These are phyloP conservation scores for Pterobdella sp. DNA, from an alignment of 2,888 invertebrate genomes.

Conservation along the genomic window DNA sequence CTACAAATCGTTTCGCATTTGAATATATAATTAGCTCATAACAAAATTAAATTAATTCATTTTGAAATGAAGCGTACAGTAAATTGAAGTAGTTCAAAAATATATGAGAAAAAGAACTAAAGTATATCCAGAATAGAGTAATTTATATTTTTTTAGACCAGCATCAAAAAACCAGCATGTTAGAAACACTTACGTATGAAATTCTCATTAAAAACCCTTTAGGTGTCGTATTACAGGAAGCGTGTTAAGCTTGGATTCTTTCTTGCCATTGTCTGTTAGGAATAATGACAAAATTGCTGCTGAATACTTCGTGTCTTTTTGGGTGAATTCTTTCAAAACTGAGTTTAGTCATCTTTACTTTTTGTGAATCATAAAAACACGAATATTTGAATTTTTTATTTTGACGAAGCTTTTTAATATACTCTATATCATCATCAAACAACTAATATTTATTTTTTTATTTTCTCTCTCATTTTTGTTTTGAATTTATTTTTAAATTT, in stretches of 20 bases:
- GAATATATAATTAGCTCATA: no score
- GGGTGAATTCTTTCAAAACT: conserved; percentile 47
- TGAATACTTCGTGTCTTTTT: conserved; percentile 42
- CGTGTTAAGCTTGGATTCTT: conserved; percentile 43
- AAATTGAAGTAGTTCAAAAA: no score
- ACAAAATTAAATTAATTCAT: no score
- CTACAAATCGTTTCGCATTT: no score
- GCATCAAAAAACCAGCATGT: no score
- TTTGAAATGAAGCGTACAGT: no score
- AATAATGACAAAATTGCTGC: conserved; percentile 42
- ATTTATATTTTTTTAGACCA: no score
- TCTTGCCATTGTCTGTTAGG: conserved; percentile 46
- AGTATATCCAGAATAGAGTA: no score
- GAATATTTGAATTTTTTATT: no score
- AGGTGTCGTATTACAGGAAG: conserved; percentile 40
- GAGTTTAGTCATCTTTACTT: conserved; percentile 38
- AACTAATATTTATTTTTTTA: neutral
- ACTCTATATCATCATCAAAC: neutral
- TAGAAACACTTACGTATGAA: no score
- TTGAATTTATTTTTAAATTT: neutral
- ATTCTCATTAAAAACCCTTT: conserved; percentile 40
- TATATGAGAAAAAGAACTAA: no score
- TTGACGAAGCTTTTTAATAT: neutral
- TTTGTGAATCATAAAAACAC: no score
- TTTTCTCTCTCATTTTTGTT: neutral